A percentile compares a stretch with the other conserved stretches of the same genome.
These are phyloP conservation scores for Cossypha dichroa DNA, from an alignment of 2,797 vertebrate species.

Conservation along the genomic window DNA sequence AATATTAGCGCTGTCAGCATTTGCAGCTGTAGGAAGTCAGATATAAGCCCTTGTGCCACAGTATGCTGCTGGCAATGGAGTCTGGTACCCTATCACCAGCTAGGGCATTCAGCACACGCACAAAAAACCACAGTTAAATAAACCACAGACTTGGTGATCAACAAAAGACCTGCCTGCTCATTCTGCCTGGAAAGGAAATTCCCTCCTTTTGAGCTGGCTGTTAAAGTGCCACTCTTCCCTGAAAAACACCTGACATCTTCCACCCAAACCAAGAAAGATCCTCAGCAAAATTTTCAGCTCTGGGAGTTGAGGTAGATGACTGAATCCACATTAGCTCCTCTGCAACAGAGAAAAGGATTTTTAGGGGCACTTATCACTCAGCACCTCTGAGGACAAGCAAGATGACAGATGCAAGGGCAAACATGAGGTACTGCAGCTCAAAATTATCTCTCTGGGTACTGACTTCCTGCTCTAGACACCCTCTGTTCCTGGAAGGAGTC, in stretches of 20 bases:
- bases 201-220: background rate
- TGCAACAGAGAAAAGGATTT: background rate
- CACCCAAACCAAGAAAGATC: background rate
- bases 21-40: conserved; percentile 54
- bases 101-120: background rate
- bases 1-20: background rate
- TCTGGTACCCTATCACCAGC: background rate
- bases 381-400: rapidly evolving
- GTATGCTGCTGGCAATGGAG: background rate
- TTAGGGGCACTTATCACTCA: background rate
- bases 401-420: background rate
- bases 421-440: rapidly evolving
- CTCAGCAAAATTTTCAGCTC: background rate
- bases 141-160: conserved; percentile 12
- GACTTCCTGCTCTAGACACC: background rate
- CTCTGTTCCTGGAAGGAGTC: rapidly evolving
- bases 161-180: background rate
- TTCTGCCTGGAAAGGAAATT: conserved; percentile 19
- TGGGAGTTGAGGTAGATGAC: background rate
- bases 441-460: background rate
- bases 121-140: background rate
- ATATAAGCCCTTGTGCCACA: background rate
- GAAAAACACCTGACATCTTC: background rate
- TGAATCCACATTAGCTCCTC: background rate
- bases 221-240: background rate